Evolutionary conservation across 2,113 vertebrate genomes (phyloP).

Genomic region (Neoarius graeffei): DNA sequence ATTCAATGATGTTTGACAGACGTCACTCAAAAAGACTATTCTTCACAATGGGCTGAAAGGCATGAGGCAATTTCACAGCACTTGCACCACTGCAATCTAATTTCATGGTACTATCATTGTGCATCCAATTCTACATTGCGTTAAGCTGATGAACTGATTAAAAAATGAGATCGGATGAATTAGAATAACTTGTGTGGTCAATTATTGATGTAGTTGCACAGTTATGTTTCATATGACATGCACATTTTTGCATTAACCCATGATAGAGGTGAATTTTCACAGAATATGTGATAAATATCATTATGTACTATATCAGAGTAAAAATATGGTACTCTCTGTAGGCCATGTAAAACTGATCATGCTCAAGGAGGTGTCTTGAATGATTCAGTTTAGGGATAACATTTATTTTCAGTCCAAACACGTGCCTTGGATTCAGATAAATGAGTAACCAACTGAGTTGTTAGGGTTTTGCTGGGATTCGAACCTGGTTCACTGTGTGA

Average conservation of each 20-base stretch:
- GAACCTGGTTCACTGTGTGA: too few relatives aligned
- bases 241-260: neutral
- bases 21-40: conserved; percentile 1
- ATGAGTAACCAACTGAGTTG: neutral
- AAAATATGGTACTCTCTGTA: neutral
- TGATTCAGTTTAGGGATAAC: neutral
- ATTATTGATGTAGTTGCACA: neutral
- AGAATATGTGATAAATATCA: neutral
- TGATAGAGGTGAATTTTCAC: neutral
- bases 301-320: neutral
- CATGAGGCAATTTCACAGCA: conserved; percentile 67
- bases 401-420: neutral
- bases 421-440: neutral
- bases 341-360: neutral
- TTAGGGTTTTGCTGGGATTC: too few relatives aligned
- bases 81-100: conserved; percentile 65
- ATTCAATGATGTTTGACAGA: conserved; percentile 16
- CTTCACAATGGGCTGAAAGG: conserved; percentile 35
- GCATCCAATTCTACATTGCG: conserved; percentile 57
- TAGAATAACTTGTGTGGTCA: neutral
- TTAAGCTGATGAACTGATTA: conserved; percentile 55
- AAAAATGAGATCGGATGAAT: conserved; percentile 23
- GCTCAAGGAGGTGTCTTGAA: neutral
- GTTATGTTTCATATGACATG: neutral
- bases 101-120: conserved; percentile 68